A percentile compares a stretch with the other conserved stretches of the same genome.
These are phyloP conservation scores for Vombatus ursinus DNA, from an alignment of 2,113 vertebrate species.

Conservation along the genomic window DNA sequence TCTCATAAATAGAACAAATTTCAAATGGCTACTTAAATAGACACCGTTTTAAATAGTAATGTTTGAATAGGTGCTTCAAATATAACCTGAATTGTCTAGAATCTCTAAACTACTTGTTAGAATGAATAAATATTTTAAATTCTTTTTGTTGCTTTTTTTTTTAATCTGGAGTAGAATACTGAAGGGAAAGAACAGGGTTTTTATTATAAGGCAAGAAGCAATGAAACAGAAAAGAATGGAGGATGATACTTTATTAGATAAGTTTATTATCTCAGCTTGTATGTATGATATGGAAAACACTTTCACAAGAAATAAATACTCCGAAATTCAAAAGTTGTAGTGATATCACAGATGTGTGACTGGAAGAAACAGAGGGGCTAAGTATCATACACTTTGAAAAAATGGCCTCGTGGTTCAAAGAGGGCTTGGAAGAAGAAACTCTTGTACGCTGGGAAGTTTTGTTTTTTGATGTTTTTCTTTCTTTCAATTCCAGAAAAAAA, in stretches of 20 bases:
- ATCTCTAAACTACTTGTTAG: background rate
- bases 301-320: constrained; percentile 46
- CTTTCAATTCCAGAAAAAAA: background rate
- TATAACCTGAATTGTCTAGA: background rate
- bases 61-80: background rate
- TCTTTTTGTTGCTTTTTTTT: background rate
- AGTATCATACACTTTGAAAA: background rate
- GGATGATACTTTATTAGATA: background rate
- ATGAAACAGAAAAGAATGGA: background rate
- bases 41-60: background rate
- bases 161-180: background rate
- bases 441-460: background rate
- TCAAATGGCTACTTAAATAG: constrained; percentile 10
- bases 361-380: background rate
- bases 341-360: constrained; percentile 11
- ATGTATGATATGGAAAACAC: background rate
- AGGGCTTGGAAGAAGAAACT: background rate
- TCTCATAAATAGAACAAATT: background rate
- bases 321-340: constrained; percentile 38
- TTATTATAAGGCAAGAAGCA: constrained; percentile 2
- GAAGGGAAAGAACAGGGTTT: background rate
- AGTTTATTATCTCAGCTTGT: constrained; percentile 2
- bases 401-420: background rate
- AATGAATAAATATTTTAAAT: background rate
- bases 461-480: constrained; percentile 21